Base-by-base conservation (phyloP, 92 coral and sea anemone genomes). In the Meandrina meandrites region DNA sequence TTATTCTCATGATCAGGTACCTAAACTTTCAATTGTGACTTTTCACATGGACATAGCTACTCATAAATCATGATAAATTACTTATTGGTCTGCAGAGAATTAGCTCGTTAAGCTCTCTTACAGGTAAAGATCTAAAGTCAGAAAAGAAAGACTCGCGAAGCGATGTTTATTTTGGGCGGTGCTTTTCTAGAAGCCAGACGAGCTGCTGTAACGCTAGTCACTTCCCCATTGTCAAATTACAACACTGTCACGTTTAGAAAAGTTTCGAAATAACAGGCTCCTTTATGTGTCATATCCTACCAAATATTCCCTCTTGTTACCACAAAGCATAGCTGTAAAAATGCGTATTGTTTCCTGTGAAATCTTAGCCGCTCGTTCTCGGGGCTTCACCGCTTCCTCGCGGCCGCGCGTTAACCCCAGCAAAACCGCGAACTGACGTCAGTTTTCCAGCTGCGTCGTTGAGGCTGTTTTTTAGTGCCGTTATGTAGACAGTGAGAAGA, bases 131-230 rank as follows among this genome's bases (percentile, higher is more conserved):
- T 47, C 5, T 10, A 47, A 36, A 42, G 21, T 75, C 79, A 24
- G 30, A 60, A 60, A 60, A 60, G 19, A n/a, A 60, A 6, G 68
- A 60, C 28, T 24, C 30, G 30, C 28, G 13, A 60, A 60, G 30
- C 31, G 30, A 36, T 73, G 51, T 73, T 73, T 73, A 37, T 73
- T 73, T 73, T 73, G 51, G 78, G 78, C 48, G 78, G 50, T 73
- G 47, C 78, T 34, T 9, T 37, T 73, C 78, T 40, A 73, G 42
- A 22, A 13, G 13, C 24, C 27, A 22, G 51, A 36, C 32, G 71
- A 28, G 6, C 3, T 54, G 21, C 13, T 12, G 73, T 68, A 27
- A 68, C 73, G 73, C 35, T 68, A 2, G 73, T 30, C 35, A 37
- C 32, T 68, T 3, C 35, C 73, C 35, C 36, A 30, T 17, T 66